Evolutionary conservation across 2,113 vertebrate genomes (phyloP).

Genomic region (Mola mola): DNA sequence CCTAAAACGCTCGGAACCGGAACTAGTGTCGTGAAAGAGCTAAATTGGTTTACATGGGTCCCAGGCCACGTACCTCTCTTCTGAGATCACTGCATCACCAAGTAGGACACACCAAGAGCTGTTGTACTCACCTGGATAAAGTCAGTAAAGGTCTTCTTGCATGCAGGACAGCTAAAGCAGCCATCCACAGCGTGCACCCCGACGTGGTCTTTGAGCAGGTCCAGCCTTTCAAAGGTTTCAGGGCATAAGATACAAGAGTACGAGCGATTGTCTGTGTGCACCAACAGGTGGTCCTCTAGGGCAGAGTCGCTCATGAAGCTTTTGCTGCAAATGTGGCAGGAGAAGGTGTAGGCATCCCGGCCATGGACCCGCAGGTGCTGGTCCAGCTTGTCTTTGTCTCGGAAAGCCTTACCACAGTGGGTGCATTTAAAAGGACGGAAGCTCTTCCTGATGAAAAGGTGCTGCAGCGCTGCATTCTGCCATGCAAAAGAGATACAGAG

Average conservation of each 20-base stretch:
- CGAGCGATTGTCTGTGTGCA: slow-evolving; percentile 93
- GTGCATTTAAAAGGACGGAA: slow-evolving; percentile 96
- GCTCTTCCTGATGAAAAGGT: slow-evolving; percentile 96
- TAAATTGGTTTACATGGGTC: no score
- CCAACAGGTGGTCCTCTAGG: slow-evolving; percentile 92
- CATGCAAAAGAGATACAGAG: slow-evolving; percentile 14
- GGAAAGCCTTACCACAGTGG: slow-evolving; percentile 96
- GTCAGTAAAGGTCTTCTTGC: slow-evolving; percentile 95
- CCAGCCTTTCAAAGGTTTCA: slow-evolving; percentile 92
- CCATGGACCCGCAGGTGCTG: slow-evolving; percentile 94
- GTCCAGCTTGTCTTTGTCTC: slow-evolving; percentile 96
- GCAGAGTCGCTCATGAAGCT: slow-evolving; percentile 89
- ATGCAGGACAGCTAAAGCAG: slow-evolving; percentile 93
- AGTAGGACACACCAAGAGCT: not conserved
- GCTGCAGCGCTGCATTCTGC: slow-evolving; percentile 97
- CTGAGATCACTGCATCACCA: not conserved
- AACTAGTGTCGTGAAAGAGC: no score
- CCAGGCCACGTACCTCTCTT: no score
- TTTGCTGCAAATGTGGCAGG: slow-evolving; percentile 95
- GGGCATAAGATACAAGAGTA: slow-evolving; percentile 95
- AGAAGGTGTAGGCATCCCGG: slow-evolving; percentile 89
- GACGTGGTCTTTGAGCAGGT: slow-evolving; percentile 93
- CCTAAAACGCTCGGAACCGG: no score
- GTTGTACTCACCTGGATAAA: slow-evolving; percentile 90
- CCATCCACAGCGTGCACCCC: slow-evolving; percentile 89